Evolutionary conservation across 2,113 vertebrate species (phyloP).

Genomic region (Sardina pilchardus): DNA sequence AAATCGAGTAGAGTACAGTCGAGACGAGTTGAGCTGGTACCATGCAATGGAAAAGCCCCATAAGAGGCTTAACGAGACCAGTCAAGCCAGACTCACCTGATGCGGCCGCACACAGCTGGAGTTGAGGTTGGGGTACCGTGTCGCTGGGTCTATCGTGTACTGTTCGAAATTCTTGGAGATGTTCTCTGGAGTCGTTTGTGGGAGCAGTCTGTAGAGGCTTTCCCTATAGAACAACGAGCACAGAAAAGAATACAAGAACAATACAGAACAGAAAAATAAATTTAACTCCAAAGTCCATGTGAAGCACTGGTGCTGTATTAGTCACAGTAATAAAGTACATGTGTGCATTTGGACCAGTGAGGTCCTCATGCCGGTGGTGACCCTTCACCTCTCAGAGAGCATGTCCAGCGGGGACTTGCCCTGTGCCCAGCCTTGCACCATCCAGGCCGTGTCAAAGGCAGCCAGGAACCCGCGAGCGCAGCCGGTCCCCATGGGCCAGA

Average conservation of each 20-base stretch:
- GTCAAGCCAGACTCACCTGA: conserved; percentile 76
- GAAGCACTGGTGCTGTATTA: neutral
- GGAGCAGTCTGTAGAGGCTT: conserved; percentile 91
- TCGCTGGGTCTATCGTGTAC: conserved; percentile 87
- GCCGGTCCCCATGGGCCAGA: conserved; percentile 98
- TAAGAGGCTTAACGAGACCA: neutral
- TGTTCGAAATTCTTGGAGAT: conserved; percentile 97
- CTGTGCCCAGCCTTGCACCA: conserved; percentile 89
- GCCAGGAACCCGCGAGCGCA: conserved; percentile 95
- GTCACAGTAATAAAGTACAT: neutral
- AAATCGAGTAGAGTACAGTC: too few relatives aligned
- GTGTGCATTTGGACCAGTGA: neutral
- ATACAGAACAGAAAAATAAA: neutral
- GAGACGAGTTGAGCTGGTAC: too few relatives aligned
- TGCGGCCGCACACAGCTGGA: conserved; percentile 84
- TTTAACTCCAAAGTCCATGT: neutral
- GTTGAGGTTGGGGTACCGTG: conserved; percentile 94
- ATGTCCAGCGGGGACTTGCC: conserved; percentile 80
- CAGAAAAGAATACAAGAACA: too few relatives aligned
- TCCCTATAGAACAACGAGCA: conserved; percentile 72
- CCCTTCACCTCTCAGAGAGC: conserved; percentile 85
- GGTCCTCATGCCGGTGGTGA: neutral
- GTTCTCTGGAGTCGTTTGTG: conserved; percentile 95
- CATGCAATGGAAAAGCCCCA: too few relatives aligned
- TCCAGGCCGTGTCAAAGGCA: conserved; percentile 93